Base-by-base conservation (phyloP, 2,113 vertebrate species). In the Plotosus lineatus region DNA sequence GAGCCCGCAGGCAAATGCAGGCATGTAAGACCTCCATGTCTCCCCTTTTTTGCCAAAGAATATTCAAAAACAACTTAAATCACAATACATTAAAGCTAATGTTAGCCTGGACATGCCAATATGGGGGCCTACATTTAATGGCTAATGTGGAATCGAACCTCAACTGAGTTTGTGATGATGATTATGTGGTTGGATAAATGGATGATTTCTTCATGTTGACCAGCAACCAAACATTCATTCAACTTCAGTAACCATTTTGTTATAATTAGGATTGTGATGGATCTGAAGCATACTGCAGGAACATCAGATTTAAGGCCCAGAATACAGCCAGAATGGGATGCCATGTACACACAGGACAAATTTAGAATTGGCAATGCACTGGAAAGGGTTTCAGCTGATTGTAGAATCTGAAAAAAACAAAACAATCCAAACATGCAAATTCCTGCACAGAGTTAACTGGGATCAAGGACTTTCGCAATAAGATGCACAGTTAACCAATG, bases 11-110 rank as follows among this genome's bases (percentile, higher is more conserved):
- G 56, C 69, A 48, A 69, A 48, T 19, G 7, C 60, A 61, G 80
- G 76, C 36, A 69, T 85, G 82, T 82, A 79, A 79, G 80, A 79
- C 58, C 50, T 40, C n/a, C 58, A 61, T 56, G 73, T 48, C 58
- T 77, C 23, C 33, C 46, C 66, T 82, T 80, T 78, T 63, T 78
- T 55, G 56, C 76, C 72, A 23, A 7, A 26, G 72, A 68, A 63
- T 80, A 74, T 73, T 74, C 65, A 69, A 63, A 74, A 82, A 50
- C 66, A 31, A 77, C 31, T 46, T 66, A 46, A 83, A 61, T 58
- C 40, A 10, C 38, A 68, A 76, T 77, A 72, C 53, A 72, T 82
- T 82, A 42, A 46, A 48, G 77, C 44, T 53, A 58, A 79, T 69
- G 53, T 60, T 33, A 36, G 51, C 38, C 38, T 28, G 60, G 55